Conservation (phyloP, 2,888 invertebrate genomes). For the Eueremaeus valkanovi region DNA sequence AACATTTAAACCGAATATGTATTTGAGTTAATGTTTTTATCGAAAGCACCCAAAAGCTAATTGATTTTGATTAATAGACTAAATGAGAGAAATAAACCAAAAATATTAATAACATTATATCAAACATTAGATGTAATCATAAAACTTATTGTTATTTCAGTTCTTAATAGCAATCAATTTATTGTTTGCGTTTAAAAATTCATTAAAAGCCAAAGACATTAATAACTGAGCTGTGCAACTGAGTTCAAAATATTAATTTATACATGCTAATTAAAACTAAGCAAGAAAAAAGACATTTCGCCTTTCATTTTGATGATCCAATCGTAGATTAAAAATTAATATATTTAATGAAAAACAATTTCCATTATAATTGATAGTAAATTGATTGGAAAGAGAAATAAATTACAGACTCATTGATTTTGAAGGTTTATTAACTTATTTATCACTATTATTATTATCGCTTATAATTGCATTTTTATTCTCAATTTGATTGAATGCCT, state of each 20-base stretch:
- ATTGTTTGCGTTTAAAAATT: background rate
- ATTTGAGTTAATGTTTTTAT: background rate
- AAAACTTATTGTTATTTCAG: background rate
- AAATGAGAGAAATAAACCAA: background rate
- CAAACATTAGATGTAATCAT: no score
- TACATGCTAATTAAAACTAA: background rate
- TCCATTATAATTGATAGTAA: background rate
- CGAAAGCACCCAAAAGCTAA: conserved; percentile 9
- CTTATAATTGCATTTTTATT: no score
- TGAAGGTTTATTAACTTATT: no score
- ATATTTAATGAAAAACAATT: background rate
- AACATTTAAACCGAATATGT: background rate
- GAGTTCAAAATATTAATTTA: background rate
- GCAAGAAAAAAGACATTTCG: background rate
- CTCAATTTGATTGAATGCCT: no score
- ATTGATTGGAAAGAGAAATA: background rate
- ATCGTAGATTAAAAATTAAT: background rate
- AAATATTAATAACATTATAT: no score
- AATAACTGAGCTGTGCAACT: no score
- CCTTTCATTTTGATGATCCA: background rate
- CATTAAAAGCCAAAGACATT: background rate
- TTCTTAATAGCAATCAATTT: background rate
- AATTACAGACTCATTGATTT: background rate
- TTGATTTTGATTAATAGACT: conserved; percentile 15
- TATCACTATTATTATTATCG: no score